Evolutionary conservation across 2,888 invertebrate species (phyloP), one percentile per base, ranked within the genome.

Genomic region (Tanytarsus gracilentus): DNA sequence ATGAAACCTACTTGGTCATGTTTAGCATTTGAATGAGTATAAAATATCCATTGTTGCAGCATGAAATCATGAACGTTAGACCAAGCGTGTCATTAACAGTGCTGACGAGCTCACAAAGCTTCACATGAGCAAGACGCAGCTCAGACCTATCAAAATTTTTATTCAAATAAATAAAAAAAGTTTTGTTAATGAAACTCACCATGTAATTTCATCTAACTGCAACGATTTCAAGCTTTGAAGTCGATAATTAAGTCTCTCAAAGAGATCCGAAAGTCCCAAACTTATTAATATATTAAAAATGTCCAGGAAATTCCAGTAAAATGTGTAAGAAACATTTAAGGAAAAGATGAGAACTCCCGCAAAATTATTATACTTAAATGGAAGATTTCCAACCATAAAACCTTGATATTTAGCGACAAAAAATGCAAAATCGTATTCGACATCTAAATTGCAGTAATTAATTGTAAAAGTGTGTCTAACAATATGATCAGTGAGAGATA

Each of bases 31-130:
- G 53, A 11, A 53, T 30, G 6, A 53, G 36, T 14, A 53, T 53
- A n/a, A 53, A 53, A 18, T 53, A 53, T 8, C 36, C 36, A 23
- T 53, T 39, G 27, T 23, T 53, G 6, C 18, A 53, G n/a, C 53
- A 36, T 8, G 53, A 25, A 23, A 53, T 4, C 14, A 53, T 25
- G 7, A 53, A 25, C 11, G 14, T 36, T 8, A 16, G 5, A n/a
- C 36, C 36, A 23, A 53, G 18, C n/a, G 14, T n/a, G 3, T 33
- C 23, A 25, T 53, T 53, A 2, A 53, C 23, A 9, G n/a, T 3
- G 14, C 14, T n/a, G 0, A 53, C 14, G 4, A 53, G 36, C 11
- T 53, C 53, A 1, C 36, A 36, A 1, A 36, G 25, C 3, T 23
- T n/a, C 1, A 21, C 21, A n/a, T 53, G 53, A 36, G 23, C 23